Evolutionary conservation across 2,797 vertebrate genomes (phyloP).

Genomic region (Liasis olivaceus): DNA sequence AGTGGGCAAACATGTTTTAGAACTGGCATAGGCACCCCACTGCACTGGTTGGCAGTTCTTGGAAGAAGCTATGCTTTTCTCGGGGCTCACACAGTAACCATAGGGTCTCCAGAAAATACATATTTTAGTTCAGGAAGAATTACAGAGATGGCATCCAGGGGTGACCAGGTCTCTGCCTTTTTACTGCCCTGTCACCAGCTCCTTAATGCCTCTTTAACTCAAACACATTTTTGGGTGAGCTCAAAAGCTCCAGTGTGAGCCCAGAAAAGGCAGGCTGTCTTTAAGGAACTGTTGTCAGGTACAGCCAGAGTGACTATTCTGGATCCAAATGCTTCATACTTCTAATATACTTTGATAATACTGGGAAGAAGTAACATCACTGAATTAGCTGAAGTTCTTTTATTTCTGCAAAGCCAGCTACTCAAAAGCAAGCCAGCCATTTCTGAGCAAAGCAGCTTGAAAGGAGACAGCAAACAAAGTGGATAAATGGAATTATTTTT

Average conservation of each 20-base stretch:
- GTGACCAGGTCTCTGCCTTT: neutral
- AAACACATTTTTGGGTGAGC: neutral
- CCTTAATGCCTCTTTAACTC: neutral
- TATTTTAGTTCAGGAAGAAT: neutral
- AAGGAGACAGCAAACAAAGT: neutral
- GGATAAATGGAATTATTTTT: neutral
- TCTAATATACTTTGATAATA: neutral
- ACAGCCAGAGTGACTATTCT: neutral
- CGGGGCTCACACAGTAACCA: neutral
- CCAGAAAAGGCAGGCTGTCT: neutral
- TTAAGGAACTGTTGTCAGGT: neutral
- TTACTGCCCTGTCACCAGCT: neutral
- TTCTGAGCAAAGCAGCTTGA: neutral
- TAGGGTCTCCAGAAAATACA: neutral
- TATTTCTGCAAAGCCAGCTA: neutral
- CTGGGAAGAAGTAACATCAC: neutral
- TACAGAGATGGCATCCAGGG: neutral
- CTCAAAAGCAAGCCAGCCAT: neutral
- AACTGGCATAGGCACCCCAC: neutral
- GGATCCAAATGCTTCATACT: neutral
- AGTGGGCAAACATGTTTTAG: neutral
- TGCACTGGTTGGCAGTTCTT: neutral
- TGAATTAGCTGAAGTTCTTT: neutral
- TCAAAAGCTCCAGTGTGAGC: neutral
- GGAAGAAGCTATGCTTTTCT: neutral